Conservation (phyloP, 2,888 invertebrate genomes). For the Cephus runcator region DNA sequence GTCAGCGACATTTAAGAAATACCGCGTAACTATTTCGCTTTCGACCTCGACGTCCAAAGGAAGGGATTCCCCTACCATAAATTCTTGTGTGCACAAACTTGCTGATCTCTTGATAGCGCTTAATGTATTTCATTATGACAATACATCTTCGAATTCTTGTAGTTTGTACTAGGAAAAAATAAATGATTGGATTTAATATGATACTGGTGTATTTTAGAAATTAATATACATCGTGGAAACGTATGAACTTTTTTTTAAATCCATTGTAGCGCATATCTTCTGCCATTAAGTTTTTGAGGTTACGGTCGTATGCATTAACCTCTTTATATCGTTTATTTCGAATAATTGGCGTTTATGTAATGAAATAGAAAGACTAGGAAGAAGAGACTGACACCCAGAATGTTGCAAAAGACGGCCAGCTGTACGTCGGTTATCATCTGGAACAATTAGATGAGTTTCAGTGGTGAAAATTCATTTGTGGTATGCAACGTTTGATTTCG, state of each 20-base stretch:
- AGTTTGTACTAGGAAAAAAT: background rate
- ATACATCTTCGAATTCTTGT: background rate
- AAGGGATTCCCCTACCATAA: background rate
- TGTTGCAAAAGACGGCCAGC: conserved; percentile 94
- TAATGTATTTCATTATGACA: background rate
- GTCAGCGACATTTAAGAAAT: background rate
- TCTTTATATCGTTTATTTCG: conserved; percentile 65
- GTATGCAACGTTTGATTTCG: background rate
- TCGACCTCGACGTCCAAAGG: background rate
- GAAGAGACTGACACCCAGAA: conserved; percentile 91
- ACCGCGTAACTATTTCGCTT: background rate
- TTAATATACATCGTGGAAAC: background rate
- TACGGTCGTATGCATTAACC: background rate
- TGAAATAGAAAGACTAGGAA: conserved; percentile 96
- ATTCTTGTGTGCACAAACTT: background rate
- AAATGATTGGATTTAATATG: background rate
- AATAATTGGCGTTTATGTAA: conserved; percentile 89
- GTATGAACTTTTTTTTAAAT: background rate
- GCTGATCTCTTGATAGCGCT: background rate
- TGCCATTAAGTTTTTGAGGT: background rate
- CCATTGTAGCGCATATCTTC: background rate
- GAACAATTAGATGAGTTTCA: conserved; percentile 24
- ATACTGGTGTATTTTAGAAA: background rate
- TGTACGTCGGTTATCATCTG: conserved; percentile 97
- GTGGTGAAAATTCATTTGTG: background rate